Evolutionary conservation across 2,888 invertebrate genomes (phyloP).

Genomic region (Athalia rosae): DNA sequence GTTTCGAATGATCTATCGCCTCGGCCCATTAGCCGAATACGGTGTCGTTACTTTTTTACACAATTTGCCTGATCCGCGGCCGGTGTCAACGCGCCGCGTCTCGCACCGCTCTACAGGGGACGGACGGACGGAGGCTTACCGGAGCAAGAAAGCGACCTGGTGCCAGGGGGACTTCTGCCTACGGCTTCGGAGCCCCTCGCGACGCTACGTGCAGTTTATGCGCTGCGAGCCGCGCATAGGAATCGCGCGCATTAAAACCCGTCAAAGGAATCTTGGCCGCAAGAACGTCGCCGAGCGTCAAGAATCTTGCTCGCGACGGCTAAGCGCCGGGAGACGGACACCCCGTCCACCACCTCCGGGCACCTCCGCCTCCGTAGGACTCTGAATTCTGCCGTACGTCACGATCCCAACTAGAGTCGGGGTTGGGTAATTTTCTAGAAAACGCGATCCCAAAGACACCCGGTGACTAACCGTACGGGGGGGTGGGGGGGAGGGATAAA

Average conservation of each 20-base stretch:
- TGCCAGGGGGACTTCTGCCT: conserved; percentile 50
- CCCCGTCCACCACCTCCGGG: background rate
- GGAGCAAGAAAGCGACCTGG: conserved; percentile 31
- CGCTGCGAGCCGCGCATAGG: conserved; percentile 54
- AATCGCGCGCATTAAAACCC: conserved; percentile 57
- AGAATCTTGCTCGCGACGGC: conserved; percentile 50
- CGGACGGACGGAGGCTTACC: background rate
- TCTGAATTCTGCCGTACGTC: conserved; percentile 8
- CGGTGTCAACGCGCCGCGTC: conserved; percentile 9
- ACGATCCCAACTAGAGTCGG: background rate
- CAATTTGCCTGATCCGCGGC: conserved; percentile 36
- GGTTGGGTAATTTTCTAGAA: background rate
- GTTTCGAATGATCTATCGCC: conserved; percentile 39
- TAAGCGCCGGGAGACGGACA: conserved; percentile 39
- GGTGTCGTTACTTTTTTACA: conserved; percentile 31
- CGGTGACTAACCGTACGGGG: background rate
- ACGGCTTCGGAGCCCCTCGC: conserved; percentile 49
- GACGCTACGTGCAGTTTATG: conserved; percentile 55
- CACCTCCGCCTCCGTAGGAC: background rate
- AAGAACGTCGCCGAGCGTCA: conserved; percentile 47
- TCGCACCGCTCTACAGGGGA: background rate
- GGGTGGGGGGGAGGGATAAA: background rate
- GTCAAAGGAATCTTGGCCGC: conserved; percentile 50
- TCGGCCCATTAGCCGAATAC: conserved; percentile 41
- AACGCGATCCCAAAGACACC: background rate